Evolutionary conservation across 2,888 invertebrate genomes (phyloP).

Genomic region (Dolomedes plantarius): DNA sequence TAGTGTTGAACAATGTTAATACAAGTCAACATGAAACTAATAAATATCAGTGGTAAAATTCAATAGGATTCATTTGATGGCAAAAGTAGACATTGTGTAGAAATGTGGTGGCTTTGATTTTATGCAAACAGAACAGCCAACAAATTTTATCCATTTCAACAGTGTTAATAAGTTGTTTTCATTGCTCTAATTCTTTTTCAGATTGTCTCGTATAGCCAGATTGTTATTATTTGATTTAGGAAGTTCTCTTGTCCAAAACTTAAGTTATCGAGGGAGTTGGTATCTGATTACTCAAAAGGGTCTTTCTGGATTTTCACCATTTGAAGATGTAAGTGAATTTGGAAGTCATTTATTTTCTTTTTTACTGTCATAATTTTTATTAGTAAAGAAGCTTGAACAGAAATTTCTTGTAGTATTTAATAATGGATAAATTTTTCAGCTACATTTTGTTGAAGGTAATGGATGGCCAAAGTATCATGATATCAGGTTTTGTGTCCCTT

Average conservation of each 20-base stretch:
- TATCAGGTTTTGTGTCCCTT: slow-evolving; percentile 78
- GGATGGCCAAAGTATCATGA: slow-evolving; percentile 74
- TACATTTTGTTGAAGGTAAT: slow-evolving; percentile 75
- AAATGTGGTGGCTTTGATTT: no score
- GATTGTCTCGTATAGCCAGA: slow-evolving; percentile 78
- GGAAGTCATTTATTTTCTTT: not conserved
- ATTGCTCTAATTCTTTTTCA: no score
- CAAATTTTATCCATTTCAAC: no score
- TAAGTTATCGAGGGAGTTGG: slow-evolving; percentile 80
- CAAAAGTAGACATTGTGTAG: no score
- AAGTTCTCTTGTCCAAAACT: slow-evolving; percentile 80
- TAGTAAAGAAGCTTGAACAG: no score
- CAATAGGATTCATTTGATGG: no score
- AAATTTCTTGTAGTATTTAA: no score
- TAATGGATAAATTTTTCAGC: slow-evolving; percentile 27
- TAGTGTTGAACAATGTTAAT: no score
- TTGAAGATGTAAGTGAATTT: slow-evolving; percentile 77
- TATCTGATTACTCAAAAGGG: slow-evolving; percentile 79
- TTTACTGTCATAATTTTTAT: not conserved
- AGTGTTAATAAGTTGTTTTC: no score
- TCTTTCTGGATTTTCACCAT: slow-evolving; percentile 79
- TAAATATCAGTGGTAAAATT: no score
- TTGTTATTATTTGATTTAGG: slow-evolving; percentile 79
- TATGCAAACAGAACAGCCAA: no score
- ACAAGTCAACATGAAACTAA: no score